Base-by-base conservation (phyloP, 2,888 invertebrate species). In the Cremastobaeus sp. region DNA sequence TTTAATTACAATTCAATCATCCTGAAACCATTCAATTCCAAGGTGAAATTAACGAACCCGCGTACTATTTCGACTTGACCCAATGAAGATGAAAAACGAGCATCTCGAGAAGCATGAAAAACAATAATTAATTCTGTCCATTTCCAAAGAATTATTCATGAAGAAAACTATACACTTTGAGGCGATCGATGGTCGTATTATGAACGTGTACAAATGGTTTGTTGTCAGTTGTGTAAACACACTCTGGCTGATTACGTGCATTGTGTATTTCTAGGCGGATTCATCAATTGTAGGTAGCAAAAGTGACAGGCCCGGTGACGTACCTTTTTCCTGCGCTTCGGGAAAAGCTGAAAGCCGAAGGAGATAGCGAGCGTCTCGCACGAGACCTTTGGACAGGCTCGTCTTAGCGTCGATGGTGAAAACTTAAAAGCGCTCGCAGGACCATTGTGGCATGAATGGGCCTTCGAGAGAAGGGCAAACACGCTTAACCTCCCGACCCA, bases 391-490 rank as follows among this genome's bases (percentile, higher is more conserved):
- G 48, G 28, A 37, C 48, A 14, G 32, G 45, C 39, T 28, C 47
- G 50, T 60, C 55, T 68, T 68, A 34, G 30, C 52, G 11, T 25
- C 34, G 57, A 47, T 64, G 70, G 73, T 69, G 79, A 78, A 80
- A 79, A 78, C 80, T 81, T 79, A 84, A 84, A 83, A 83, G 83
- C 82, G 75, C 79, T 82, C 79, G 77, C 76, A 75, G 77, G 77
- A 79, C 84, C 81, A 85, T 86, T 85, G 86, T 86, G 77, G 79
- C 77, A 76, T 83, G 83, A 83, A 84, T 84, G 83, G 85, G 82
- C 80, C 85, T 81, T 85, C 83, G 84, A 86, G 85, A 85, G 86
- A 84, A 85, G 83, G 85, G 86, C 85, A 86, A 86, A 86, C 86
- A 86, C 83, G 86, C 85, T 86, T 86, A 85, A 85, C 86, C 86